Conservation (phyloP, 2,888 invertebrate species). For the Steinernema carpocapsae region DNA sequence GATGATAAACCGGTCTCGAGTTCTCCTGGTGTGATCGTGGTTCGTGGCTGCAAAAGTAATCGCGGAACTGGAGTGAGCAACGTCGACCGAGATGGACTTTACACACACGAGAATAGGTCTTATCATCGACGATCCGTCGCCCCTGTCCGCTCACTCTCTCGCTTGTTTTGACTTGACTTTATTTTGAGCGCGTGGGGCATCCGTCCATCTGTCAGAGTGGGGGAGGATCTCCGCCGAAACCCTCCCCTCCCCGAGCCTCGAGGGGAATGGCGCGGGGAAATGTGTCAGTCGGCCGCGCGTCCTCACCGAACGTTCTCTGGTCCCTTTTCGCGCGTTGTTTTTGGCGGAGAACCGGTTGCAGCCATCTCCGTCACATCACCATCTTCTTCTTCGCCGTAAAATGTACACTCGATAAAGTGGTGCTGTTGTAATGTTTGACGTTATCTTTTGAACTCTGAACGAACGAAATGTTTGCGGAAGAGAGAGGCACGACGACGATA, state of each 20-base stretch:
- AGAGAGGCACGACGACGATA: constrained; percentile 31
- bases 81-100: constrained; percentile 27
- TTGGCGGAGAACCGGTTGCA: constrained; percentile 27
- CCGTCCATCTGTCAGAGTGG: too few species aligned
- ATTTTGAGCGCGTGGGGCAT: not conserved
- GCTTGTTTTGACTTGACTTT: constrained; percentile 32
- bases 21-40: constrained; percentile 18
- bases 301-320: constrained; percentile 32
- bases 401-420: constrained; percentile 21
- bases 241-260: constrained; percentile 21
- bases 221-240: constrained; percentile 4
- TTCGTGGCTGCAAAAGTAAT: constrained; percentile 1
- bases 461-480: constrained; percentile 31
- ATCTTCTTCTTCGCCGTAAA: constrained; percentile 24
- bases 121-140: constrained; percentile 11
- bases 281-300: constrained; percentile 26
- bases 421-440: constrained; percentile 35
- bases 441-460: constrained; percentile 33
- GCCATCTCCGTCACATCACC: constrained; percentile 12
- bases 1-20: not conserved
- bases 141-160: not conserved
- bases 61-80: constrained; percentile 23
- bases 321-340: constrained; percentile 35
- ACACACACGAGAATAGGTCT: constrained; percentile 1
- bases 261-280: constrained; percentile 8